Evolutionary conservation across 2,888 invertebrate genomes (phyloP).

Genomic region (Morinoia aosen): DNA sequence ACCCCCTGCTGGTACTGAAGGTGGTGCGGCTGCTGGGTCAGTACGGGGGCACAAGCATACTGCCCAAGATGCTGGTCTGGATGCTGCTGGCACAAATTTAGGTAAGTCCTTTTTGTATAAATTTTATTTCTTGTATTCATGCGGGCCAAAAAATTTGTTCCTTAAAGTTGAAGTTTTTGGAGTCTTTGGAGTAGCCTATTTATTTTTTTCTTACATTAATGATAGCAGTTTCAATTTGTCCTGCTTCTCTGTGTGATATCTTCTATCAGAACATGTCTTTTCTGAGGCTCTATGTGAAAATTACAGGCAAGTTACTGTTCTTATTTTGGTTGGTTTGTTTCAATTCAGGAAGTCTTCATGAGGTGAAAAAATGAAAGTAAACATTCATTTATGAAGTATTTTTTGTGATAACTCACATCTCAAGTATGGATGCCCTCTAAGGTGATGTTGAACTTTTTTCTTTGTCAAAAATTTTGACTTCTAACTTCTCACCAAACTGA

Average conservation of each 20-base stretch:
- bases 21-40: too few species aligned
- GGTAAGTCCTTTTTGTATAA: not conserved
- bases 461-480: not conserved
- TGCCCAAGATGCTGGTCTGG: slow-evolving; percentile 34
- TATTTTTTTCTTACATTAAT: too few species aligned
- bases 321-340: not conserved
- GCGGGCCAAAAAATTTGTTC: too few species aligned
- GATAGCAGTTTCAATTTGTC: not conserved
- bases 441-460: too few species aligned
- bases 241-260: not conserved
- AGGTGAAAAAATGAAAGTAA: not conserved
- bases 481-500: not conserved
- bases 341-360: not conserved
- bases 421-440: not conserved
- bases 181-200: too few species aligned
- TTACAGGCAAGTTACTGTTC: not conserved
- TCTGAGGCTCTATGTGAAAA: not conserved
- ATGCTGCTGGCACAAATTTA: slow-evolving; percentile 19
- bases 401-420: not conserved
- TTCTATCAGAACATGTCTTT: not conserved
- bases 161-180: too few species aligned
- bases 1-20: not conserved
- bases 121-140: not conserved
- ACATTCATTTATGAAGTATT: not conserved
- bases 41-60: slow-evolving; percentile 37